Conservation (phyloP, 2,888 invertebrate species). For the Saturnia japonica region DNA sequence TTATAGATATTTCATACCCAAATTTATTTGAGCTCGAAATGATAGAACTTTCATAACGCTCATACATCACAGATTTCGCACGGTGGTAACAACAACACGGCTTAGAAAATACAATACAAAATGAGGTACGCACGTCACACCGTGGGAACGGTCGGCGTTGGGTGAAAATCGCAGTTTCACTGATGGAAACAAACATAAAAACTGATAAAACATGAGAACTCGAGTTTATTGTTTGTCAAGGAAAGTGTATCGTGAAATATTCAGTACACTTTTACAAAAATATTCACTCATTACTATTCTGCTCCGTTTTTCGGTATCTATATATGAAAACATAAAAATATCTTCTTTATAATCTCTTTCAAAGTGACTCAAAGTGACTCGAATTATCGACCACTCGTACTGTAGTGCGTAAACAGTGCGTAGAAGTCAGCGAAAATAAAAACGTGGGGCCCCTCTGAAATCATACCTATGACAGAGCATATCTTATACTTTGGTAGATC, state of each 20-base stretch:
- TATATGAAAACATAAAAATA: no score
- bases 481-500: no score
- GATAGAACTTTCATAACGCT: constrained; percentile 2
- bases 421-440: no score
- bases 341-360: no score
- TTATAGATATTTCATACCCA: not conserved
- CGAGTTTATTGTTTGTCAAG: constrained; percentile 42
- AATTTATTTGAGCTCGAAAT: not conserved
- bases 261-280: constrained; percentile 2
- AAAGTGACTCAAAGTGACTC: no score
- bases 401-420: no score
- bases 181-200: constrained; percentile 53
- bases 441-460: no score
- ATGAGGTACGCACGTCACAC: constrained; percentile 22
- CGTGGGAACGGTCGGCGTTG: constrained; percentile 57
- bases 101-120: constrained; percentile 5
- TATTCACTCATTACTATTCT: no score
- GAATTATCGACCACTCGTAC: no score
- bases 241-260: constrained; percentile 48
- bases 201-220: constrained; percentile 61
- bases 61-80: not conserved
- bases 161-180: constrained; percentile 68
- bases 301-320: no score
- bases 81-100: not conserved
- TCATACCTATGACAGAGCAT: no score